Base-by-base conservation (phyloP, 1,140 invertebrate genomes). In the Zaprionus vittiger region DNA sequence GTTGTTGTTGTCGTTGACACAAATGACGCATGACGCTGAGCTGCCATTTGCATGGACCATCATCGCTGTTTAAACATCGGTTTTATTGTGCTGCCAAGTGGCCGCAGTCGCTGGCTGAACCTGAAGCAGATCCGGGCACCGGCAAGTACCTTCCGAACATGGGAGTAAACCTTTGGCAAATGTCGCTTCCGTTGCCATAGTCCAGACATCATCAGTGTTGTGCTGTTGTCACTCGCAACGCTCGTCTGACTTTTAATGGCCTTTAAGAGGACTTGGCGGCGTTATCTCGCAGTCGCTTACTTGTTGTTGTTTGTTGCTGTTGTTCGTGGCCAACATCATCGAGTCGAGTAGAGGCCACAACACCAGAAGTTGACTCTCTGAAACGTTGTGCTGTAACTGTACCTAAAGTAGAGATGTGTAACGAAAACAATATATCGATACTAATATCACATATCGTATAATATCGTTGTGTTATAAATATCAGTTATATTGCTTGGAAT, bases 11-110 rank as follows among this genome's bases (percentile, higher is more conserved):
- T 55, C 62, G 66, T 69, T 64, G 73, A 57, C 77, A 41, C 70
- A 82, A 85, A 85, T 85, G 79, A 86, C 77, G 83, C 83, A 73
- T 80, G 83, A 81, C 82, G 59, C 83, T 64, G 62, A 77, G 80
- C 77, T 77, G 77, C 66, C 73, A 86, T 87, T 86, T 77, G 73
- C 67, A 77, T 83, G 73, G 55, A 56, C 61, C 44, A 67, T 73
- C 37, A 78, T 55, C 38, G 73, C 61, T 59, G 76, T 82, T 82
- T 85, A 79, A 78, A 78, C 59, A 74, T 74, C 57, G 31, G 41
- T 66, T 67, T 78, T 82, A 77, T 77, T 80, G 65, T 76, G 38
- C 38, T 66, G 41, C 20, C 44, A 69, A 69, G 65, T 69, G 65
- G 55, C 26, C 17, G 31, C 41, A 44, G 7, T n/a, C n/a, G 41